A percentile compares a stretch with the other conserved stretches of the same genome.
Evolutionary conservation across 2,888 invertebrate species (phyloP).

Genomic region (Tiliacea citrago): DNA sequence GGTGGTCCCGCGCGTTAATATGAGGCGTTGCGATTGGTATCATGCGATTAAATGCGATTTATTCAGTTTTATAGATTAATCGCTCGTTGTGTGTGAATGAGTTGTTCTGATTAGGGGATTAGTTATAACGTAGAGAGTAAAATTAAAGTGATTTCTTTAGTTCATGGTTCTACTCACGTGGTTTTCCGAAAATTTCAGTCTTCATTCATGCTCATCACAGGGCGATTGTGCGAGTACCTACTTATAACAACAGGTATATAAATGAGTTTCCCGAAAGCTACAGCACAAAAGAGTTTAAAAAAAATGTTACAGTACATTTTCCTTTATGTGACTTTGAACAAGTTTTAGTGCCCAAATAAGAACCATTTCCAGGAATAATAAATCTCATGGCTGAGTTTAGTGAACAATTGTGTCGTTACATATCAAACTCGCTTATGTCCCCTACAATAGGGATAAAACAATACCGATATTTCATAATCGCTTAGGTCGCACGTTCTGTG

Average conservation of each 20-base stretch:
- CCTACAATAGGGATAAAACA: too few relatives aligned
- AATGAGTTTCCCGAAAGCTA: not conserved
- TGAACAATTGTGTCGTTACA: too few relatives aligned
- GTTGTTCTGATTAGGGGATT: slow-evolving; percentile 42
- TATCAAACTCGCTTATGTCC: too few relatives aligned
- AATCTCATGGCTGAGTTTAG: not conserved
- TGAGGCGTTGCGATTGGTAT: slow-evolving; percentile 60
- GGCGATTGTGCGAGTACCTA: not conserved
- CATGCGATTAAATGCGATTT: slow-evolving; percentile 60
- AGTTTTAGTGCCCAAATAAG: not conserved
- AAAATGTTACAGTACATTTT: too few relatives aligned
- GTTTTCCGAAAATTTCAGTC: not conserved
- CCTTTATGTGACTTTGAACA: not conserved
- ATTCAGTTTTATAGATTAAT: slow-evolving; percentile 61
- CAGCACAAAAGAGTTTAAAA: not conserved
- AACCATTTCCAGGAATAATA: not conserved
- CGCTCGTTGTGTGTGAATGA: slow-evolving; percentile 28
- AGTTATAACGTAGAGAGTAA: not conserved
- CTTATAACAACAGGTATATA: not conserved
- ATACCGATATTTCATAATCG: too few relatives aligned
- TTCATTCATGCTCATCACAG: not conserved
- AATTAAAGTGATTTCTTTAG: not conserved
- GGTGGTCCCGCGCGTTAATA: slow-evolving; percentile 60
- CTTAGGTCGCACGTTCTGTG: too few relatives aligned
- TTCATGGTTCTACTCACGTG: too few relatives aligned